phyloP scores from a whole-genome alignment of 2,797 vertebrate genomes.

The Tauraco hartlaubi region DNA sequence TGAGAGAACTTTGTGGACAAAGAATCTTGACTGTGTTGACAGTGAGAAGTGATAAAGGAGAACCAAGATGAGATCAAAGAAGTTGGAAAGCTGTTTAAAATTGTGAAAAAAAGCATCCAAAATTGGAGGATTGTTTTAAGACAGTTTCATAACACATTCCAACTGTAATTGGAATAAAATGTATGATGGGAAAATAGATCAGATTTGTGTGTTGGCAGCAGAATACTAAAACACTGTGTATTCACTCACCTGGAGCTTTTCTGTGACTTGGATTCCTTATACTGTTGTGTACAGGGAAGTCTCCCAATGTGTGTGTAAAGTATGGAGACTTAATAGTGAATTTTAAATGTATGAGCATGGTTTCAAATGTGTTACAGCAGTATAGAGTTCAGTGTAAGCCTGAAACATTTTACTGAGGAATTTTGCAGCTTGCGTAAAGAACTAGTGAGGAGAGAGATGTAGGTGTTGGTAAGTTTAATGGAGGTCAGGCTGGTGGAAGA shows the following conservation, averaged over 20 bases:
- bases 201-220: neutral
- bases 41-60: conserved; percentile 24
- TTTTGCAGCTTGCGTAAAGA: neutral
- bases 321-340: neutral
- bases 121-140: conserved; percentile 11
- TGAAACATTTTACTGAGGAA: neutral
- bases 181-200: neutral
- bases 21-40: neutral
- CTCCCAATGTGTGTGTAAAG: neutral
- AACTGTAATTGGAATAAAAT: conserved; percentile 7
- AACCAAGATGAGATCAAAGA: conserved; percentile 11
- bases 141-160: neutral
- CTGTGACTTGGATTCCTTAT: neutral
- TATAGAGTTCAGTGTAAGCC: neutral
- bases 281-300: neutral
- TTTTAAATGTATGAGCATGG: neutral
- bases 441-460: neutral
- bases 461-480: neutral
- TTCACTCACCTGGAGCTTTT: neutral
- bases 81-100: neutral
- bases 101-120: neutral
- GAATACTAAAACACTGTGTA: neutral
- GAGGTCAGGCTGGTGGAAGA: neutral
- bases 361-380: neutral
- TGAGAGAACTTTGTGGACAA: neutral